Base-by-base conservation (phyloP, 1,140 invertebrate genomes). In the Grapholita molesta region DNA sequence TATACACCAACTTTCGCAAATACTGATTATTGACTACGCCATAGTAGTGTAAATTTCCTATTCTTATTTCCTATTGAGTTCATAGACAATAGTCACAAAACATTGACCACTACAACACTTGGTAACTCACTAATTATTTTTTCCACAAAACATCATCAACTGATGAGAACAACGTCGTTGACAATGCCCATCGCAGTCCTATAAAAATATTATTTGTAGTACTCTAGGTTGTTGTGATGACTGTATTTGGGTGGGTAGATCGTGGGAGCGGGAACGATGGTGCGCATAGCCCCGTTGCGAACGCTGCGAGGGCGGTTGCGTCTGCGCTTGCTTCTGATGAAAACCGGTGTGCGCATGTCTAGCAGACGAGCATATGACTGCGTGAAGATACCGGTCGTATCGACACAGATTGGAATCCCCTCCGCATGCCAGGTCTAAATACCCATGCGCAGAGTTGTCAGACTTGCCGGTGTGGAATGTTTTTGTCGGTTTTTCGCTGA, bases 331-430 rank as follows among this genome's bases (percentile, higher is more conserved):
- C 48, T 88, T 89, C 68, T 90, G 84, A 76, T 92, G 92, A 70
- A 85, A 86, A 4, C 89, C 90, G 0, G 88, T 86, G 53, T 91
- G 81, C 4, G 88, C 91, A 67, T 92, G 91, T 12, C 84, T 78
- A 9, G 88, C 87, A 12, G 88, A 91, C 18, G 87, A 91, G 72
- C 93, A 94, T 71, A 94, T 93, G 18, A 93, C 93, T 15, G 93
- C 93, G 78, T 94, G 93, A 23, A 94, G 80, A 76, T 94, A 94
- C n/a, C 93, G 92, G 73, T 94, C 93, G 75, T 94, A 94, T 76
- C 93, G 89, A 72, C 93, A 94, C 28, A 94, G 79, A 77, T 94
- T 93, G n/a, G 93, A 91, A 76, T 94, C 92, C 0, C 89, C 88
- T 9, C 82, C 82, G 72, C 84, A 83, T 23, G 92, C 90, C 57